Base-by-base conservation (phyloP, 2,888 invertebrate species). In the Agrotis clavis region DNA sequence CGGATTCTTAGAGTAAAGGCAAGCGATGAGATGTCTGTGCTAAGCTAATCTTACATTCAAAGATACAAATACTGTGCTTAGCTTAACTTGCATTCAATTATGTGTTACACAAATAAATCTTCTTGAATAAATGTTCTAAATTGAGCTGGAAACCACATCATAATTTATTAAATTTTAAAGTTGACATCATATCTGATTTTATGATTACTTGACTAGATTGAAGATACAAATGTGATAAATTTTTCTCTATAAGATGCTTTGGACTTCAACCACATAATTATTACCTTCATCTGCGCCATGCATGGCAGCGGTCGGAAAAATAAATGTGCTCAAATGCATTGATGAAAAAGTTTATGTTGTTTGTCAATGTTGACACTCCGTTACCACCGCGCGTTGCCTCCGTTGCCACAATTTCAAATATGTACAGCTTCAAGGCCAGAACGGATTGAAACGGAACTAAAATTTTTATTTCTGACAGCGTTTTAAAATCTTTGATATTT, bases 1-100 rank as follows among this genome's bases (percentile, higher is more conserved):
- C 63, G 21, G 63, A 73, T 72, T 73, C 64, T 48, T 51, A 16
- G 19, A 16, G 18, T 57, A 14, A n/a, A 35, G 6, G 13, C 11
- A 57, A 56, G 18, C 4, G 13, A 57, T 2, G 18, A 57, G 57
- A 35, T 35, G n/a, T n/a, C 35, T 57, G 14, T 35, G n/a, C 3
- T 30, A 35, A 57, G 1, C 35, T 0, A 13, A 35, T n/a, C 14
- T 57, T 57, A 4, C 13, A n/a, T n/a, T n/a, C n/a, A n/a, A n/a
- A n/a, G n/a, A n/a, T n/a, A n/a, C n/a, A n/a, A n/a, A n/a, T n/a
- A n/a, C n/a, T n/a, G n/a, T n/a, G n/a, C n/a, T n/a, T n/a, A n/a
- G n/a, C n/a, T n/a, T n/a, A n/a, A n/a, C n/a, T n/a, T n/a, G n/a
- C n/a, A n/a, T n/a, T n/a, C n/a, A n/a, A n/a, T n/a, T n/a, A 56